phyloP scores from a whole-genome alignment of 2,113 vertebrate species.

The Heliornis fulica region DNA sequence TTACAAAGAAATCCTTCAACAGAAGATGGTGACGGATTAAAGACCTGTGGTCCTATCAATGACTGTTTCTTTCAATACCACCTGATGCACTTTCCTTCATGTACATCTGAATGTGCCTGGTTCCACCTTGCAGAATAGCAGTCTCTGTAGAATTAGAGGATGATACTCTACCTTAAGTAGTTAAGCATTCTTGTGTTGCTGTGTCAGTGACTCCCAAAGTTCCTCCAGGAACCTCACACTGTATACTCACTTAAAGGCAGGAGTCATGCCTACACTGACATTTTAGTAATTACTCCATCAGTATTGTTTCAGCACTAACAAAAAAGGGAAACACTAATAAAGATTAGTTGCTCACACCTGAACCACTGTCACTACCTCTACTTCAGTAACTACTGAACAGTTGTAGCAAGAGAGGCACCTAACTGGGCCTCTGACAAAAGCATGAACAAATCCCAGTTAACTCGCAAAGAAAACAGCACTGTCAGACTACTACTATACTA shows the following conservation, averaged over 20 bases:
- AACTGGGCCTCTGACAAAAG: not conserved
- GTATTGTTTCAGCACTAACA: not conserved
- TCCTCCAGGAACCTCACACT: not conserved
- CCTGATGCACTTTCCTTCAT: not conserved
- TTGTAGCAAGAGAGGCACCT: not conserved
- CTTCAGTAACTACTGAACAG: not conserved
- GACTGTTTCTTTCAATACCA: not conserved
- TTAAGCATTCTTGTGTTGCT: not conserved
- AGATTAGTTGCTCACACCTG: not conserved
- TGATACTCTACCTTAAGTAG: not conserved
- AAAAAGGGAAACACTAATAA: not conserved
- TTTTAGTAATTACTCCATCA: not conserved
- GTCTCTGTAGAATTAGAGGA: not conserved
- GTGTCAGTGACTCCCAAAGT: not conserved
- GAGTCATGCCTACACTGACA: not conserved
- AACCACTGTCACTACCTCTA: not conserved
- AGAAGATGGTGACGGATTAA: not conserved
- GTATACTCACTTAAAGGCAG: not conserved
- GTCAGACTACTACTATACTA: not conserved
- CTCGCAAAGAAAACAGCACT: not conserved
- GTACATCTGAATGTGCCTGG: fast-evolving
- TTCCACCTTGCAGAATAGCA: not conserved
- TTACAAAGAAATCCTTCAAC: not conserved
- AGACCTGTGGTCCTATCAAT: not conserved
- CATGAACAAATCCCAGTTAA: not conserved